Conservation (phyloP, 2,113 vertebrate species). For the Ammospiza caudacuta region DNA sequence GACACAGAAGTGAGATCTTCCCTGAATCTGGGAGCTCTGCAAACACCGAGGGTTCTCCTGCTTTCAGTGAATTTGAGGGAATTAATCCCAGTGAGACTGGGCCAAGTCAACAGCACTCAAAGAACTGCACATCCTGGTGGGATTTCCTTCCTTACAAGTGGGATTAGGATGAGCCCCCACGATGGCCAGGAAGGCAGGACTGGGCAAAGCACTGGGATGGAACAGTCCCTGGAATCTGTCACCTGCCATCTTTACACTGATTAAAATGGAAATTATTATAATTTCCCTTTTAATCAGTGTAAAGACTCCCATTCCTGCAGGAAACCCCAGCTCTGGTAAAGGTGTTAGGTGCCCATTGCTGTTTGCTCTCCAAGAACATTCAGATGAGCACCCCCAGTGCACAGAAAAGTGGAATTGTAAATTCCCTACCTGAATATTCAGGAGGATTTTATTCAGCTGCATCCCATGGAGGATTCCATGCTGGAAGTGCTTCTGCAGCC, state of each 20-base stretch:
- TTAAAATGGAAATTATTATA: background rate
- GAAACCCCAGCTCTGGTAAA: background rate
- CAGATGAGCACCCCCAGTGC: background rate
- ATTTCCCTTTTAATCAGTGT: no score
- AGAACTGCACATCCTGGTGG: background rate
- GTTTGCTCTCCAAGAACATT: background rate
- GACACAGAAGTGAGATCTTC: background rate
- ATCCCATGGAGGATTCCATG: background rate
- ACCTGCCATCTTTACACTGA: background rate
- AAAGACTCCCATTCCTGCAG: background rate
- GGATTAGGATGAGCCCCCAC: fast-evolving
- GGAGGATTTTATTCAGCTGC: background rate
- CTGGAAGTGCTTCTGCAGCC: background rate
- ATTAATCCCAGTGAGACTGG: background rate
- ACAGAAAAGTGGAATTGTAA: background rate
- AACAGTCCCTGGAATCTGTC: background rate
- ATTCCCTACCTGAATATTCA: background rate
- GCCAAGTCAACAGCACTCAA: background rate
- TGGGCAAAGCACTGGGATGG: background rate
- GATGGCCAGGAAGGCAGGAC: background rate
- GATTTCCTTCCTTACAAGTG: background rate
- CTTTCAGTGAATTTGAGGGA: background rate
- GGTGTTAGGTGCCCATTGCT: background rate
- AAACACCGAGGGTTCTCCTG: background rate
- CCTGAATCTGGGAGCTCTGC: background rate